phyloP scores from a whole-genome alignment of 30 jellyfish, hydroid and myxozoan genomes.

The Clytia hemisphaerica region DNA sequence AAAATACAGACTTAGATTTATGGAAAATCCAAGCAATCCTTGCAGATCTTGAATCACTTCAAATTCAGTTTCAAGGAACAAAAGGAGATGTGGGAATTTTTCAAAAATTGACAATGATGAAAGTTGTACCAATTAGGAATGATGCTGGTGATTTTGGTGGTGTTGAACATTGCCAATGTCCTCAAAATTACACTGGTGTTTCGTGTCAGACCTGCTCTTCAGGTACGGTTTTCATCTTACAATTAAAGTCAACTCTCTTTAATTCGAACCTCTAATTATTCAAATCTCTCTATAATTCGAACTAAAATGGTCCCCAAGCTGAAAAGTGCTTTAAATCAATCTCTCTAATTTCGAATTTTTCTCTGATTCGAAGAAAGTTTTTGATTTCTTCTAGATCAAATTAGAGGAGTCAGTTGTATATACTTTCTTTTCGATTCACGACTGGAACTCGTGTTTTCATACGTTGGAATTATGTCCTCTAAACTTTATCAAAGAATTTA shows the following conservation, averaged over 20 bases:
- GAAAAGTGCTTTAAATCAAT: background rate
- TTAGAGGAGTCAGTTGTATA: no score
- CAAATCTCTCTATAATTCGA: background rate
- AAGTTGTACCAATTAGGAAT: background rate
- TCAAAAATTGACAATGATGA: conserved; percentile 2
- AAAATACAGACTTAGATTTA: no score
- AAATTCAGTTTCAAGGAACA: background rate
- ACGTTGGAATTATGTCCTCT: no score
- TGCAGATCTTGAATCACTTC: background rate
- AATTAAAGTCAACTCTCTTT: background rate
- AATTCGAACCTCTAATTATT: background rate
- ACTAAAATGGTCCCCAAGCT: background rate
- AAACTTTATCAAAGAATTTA: no score
- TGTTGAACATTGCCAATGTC: conserved; percentile 74
- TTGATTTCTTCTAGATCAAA: no score
- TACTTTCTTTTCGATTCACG: no score
- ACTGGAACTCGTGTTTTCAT: no score
- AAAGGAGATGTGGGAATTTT: no score
- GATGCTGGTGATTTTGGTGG: conserved; percentile 10
- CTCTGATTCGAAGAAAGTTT: background rate
- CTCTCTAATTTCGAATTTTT: background rate
- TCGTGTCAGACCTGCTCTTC: conserved; percentile 60
- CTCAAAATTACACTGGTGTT: conserved; percentile 63
- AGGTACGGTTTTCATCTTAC: no score
- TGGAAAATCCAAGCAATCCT: background rate